Conservation (phyloP, 2,797 vertebrate species). For the Spea hammondii region DNA sequence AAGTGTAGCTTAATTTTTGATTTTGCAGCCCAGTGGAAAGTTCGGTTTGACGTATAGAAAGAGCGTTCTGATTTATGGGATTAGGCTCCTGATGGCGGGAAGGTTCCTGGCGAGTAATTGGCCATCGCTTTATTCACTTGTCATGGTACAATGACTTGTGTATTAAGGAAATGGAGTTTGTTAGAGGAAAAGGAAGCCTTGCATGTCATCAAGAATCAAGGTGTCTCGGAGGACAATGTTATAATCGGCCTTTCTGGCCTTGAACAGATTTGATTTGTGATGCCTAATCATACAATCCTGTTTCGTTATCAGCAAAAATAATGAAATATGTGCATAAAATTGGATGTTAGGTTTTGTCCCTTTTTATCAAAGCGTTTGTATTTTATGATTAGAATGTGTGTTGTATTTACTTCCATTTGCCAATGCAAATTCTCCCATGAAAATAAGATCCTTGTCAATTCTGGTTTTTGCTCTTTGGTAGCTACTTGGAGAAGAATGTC, state of each 20-base stretch:
- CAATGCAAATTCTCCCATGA: neutral
- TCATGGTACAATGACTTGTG: slow-evolving; percentile 32
- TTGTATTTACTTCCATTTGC: too few relatives aligned
- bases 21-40: slow-evolving; percentile 39
- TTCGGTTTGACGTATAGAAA: slow-evolving; percentile 41
- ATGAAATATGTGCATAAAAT: slow-evolving; percentile 34
- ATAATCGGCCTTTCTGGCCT: slow-evolving; percentile 48
- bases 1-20: slow-evolving; percentile 44
- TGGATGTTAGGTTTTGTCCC: too few relatives aligned
- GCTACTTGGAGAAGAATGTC: too few relatives aligned
- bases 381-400: neutral
- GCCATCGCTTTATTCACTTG: slow-evolving; percentile 52
- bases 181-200: slow-evolving; percentile 43
- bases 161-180: slow-evolving; percentile 46
- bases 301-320: slow-evolving; percentile 42
- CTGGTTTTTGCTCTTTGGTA: too few relatives aligned
- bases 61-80: slow-evolving; percentile 51
- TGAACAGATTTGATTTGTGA: slow-evolving; percentile 52
- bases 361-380: neutral
- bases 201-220: slow-evolving; percentile 45
- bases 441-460: too few relatives aligned
- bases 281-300: slow-evolving; percentile 40
- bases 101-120: slow-evolving; percentile 51
- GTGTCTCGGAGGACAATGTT: slow-evolving; percentile 53
- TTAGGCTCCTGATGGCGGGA: slow-evolving; percentile 45